A percentile compares a stretch with the other conserved stretches of the same genome.
phyloP scores from a whole-genome alignment of 2,888 invertebrate genomes.

The Temnothorax rugatulus region DNA sequence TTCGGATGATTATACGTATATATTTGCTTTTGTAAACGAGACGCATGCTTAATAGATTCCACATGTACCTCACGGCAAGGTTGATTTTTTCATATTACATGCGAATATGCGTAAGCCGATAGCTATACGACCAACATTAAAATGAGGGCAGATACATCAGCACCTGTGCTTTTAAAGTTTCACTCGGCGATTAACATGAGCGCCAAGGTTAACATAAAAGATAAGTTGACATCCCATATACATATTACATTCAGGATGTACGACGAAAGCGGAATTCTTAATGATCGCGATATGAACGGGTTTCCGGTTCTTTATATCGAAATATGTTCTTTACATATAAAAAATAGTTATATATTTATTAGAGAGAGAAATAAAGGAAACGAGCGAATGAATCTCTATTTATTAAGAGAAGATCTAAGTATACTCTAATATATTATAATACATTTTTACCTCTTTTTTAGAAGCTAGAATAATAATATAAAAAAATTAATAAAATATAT shows the following conservation, averaged over 20 bases:
- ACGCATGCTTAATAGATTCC: not conserved
- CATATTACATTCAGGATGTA: slow-evolving; percentile 49
- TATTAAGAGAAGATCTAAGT: not conserved
- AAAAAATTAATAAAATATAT: not conserved
- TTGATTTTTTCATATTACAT: slow-evolving; percentile 22
- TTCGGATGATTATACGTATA: not conserved
- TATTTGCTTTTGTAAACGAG: not conserved
- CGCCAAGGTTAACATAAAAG: slow-evolving; percentile 56
- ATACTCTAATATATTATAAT: not conserved
- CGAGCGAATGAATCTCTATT: not conserved
- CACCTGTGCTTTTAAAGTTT: slow-evolving; percentile 58
- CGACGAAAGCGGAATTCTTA: slow-evolving; percentile 56
- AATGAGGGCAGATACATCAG: slow-evolving; percentile 30
- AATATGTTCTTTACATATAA: slow-evolving; percentile 5
- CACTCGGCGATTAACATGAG: slow-evolving; percentile 42
- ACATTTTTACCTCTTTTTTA: not conserved
- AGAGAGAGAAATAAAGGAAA: not conserved
- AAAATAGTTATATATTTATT: not conserved
- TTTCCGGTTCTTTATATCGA: slow-evolving; percentile 27
- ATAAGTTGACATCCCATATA: slow-evolving; percentile 51
- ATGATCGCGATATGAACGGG: slow-evolving; percentile 21
- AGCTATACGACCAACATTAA: slow-evolving; percentile 24
- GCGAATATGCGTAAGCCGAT: slow-evolving; percentile 21
- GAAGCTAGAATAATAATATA: not conserved
- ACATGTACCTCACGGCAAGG: not conserved